Evolutionary conservation across 1,140 invertebrate genomes (phyloP), one percentile per base, ranked within the genome.

Genomic region (Heliothis virescens): DNA sequence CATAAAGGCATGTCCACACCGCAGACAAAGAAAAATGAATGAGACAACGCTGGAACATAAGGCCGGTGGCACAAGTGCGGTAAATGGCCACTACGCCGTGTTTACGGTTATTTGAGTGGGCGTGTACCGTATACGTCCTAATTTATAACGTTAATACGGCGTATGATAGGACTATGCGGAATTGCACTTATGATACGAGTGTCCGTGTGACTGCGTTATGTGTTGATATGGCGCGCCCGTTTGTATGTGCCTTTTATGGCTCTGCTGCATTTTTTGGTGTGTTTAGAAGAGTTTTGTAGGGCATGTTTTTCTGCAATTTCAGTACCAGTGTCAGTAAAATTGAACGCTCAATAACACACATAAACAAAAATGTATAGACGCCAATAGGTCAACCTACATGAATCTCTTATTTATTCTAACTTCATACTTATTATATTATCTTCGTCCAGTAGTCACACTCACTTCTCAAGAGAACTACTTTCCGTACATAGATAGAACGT

Each of bases 101-200:
- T 92, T 91, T 92, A 93, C 88, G 90, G 88, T 93, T 93, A 93
- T 92, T 92, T 90, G 89, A 92, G 91, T 93, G 90, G 89, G 84
- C 85, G 83, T 82, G 83, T 84, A 84, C 89, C 80, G 80, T 92
- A 92, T 48, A 93, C 91, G 89, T 93, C 91, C 91, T 93, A 91
- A 93, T 93, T 93, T 93, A 93, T 92, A 93, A 91, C 91, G 88
- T 91, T 93, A 92, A 93, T 93, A 92, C 90, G 82, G 83, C 12
- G 59, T 34, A 89, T 91, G 89, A 90, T 88, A 86, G 89, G 86
- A 77, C 60, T 57, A 69, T 79, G 52, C 16, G 72, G 57, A 50
- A 62, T 67, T 78, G 63, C 62, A 48, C 50, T 52, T 29, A 69
- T 63, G 52, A 48, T 52, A 11, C 52, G 9, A 63, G 15, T 12